phyloP scores from a whole-genome alignment of 2,888 invertebrate genomes.

The Sussaba pulchella region DNA sequence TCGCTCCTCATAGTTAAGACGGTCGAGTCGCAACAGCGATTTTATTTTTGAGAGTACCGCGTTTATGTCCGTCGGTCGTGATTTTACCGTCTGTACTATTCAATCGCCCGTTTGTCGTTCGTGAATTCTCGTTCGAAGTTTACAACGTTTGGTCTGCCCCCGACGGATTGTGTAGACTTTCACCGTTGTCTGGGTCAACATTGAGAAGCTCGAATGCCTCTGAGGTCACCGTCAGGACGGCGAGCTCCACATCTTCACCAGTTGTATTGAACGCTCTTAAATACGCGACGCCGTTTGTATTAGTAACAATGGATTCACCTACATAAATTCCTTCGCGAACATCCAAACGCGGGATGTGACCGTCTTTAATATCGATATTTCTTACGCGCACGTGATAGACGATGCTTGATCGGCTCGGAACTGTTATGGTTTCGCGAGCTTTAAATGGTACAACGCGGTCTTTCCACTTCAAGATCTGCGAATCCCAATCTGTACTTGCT shows the following conservation, averaged over 20 bases:
- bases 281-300: not conserved
- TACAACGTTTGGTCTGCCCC: not conserved
- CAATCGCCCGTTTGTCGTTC: not conserved
- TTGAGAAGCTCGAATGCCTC: conserved; percentile 27
- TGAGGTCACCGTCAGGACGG: conserved; percentile 28
- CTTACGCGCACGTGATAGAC: too few species aligned
- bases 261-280: not conserved
- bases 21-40: conserved; percentile 11
- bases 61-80: not conserved
- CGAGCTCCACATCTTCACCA: not conserved
- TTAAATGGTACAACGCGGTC: not conserved
- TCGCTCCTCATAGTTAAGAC: not conserved
- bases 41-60: not conserved
- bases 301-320: not conserved
- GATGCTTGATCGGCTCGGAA: conserved; percentile 13
- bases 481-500: conserved; percentile 13
- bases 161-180: too few species aligned
- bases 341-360: not conserved
- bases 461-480: not conserved
- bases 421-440: not conserved
- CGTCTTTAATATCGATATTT: too few species aligned
- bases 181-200: not conserved
- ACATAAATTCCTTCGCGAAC: not conserved
- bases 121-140: too few species aligned
- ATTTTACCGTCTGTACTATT: conserved; percentile 20